Percentiles rank a stretch among this genome's conserved stretches.
Conservation (phyloP, 1,140 invertebrate genomes). For the Cherax destructor region DNA sequence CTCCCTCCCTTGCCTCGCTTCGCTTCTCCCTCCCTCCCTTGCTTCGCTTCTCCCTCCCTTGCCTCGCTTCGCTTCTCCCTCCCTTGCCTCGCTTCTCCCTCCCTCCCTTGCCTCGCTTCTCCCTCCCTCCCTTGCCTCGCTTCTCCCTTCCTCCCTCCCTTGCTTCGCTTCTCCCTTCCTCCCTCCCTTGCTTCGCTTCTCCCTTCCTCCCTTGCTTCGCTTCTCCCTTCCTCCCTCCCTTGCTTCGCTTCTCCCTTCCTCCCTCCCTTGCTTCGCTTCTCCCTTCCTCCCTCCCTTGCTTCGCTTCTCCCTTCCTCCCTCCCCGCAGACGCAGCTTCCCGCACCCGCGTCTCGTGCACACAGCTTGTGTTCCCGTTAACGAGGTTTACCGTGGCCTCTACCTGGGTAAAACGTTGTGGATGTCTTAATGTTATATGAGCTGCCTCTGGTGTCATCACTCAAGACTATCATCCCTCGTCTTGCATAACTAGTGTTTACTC, state of each 20-base stretch:
- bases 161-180: background rate
- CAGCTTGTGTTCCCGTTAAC: no score
- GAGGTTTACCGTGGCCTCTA: no score
- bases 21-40: background rate
- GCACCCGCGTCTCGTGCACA: no score
- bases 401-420: no score
- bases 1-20: background rate
- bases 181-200: background rate
- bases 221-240: background rate
- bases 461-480: no score
- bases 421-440: no score
- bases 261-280: no score
- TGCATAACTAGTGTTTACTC: no score
- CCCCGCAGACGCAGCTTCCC: no score
- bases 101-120: background rate
- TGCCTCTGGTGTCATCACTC: no score
- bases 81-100: background rate
- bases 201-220: background rate
- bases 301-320: background rate
- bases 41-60: background rate
- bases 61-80: background rate
- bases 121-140: background rate
- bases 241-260: no score
- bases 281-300: background rate
- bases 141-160: background rate